phyloP scores from a whole-genome alignment of 2,113 vertebrate genomes.

The Phylloscopus trochiloides region DNA sequence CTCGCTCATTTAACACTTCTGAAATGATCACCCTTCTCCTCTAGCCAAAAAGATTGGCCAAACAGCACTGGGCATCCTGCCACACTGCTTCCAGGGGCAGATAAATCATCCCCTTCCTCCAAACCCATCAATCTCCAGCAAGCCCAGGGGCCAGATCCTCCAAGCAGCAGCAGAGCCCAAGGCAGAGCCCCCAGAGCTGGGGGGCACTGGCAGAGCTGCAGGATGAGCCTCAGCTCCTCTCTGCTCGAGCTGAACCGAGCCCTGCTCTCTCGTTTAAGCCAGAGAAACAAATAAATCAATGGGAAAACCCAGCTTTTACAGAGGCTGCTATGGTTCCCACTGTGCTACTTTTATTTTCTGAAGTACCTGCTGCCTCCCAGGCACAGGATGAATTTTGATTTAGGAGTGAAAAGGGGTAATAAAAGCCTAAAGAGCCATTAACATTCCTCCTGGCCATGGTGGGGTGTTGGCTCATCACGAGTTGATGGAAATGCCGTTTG shows the following conservation, averaged over 20 bases:
- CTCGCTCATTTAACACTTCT: not conserved
- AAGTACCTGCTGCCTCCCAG: conserved; percentile 4
- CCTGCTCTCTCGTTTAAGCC: not conserved
- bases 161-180: not conserved
- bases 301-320: not conserved
- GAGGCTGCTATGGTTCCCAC: conserved; percentile 19
- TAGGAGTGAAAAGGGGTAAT: conserved; percentile 21
- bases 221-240: not conserved
- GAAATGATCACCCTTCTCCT: not conserved
- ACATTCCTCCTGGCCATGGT: not conserved
- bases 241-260: not conserved
- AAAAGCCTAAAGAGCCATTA: conserved; percentile 35
- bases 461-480: conserved; percentile 31
- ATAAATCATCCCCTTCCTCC: not conserved
- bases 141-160: fast-evolving
- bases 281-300: conserved; percentile 30
- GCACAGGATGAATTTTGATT: conserved; percentile 44
- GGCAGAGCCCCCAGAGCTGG: not conserved
- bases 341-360: conserved; percentile 20
- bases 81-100: not conserved
- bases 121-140: fast-evolving
- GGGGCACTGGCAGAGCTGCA: not conserved
- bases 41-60: not conserved
- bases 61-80: not conserved
- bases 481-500: conserved; percentile 37